Conservation (phyloP, 2,888 invertebrate species). For the Deroplatys truncata region DNA sequence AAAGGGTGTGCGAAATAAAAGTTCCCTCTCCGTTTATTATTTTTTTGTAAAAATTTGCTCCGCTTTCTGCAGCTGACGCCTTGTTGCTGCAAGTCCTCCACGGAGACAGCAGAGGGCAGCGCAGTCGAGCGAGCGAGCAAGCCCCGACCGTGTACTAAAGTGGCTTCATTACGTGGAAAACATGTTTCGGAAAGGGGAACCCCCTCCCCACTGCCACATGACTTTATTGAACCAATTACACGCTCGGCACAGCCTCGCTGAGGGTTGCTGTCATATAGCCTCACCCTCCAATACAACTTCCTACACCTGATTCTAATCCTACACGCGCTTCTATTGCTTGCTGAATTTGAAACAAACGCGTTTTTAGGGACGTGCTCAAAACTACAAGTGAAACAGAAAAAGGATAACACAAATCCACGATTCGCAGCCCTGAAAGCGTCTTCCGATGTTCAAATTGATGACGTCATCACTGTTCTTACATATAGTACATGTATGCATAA, state of each 20-base stretch:
- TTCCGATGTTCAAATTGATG: too few species aligned
- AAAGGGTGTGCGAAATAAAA: not conserved
- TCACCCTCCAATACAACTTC: not conserved
- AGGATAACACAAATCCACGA: too few species aligned
- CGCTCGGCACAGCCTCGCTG: not conserved
- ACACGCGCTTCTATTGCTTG: too few species aligned
- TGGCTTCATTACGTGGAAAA: slow-evolving; percentile 28
- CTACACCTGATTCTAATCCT: not conserved
- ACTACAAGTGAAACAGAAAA: too few species aligned
- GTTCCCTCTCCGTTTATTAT: not conserved
- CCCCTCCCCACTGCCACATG: not conserved
- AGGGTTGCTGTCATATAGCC: not conserved
- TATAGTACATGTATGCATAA: too few species aligned
- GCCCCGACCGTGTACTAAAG: slow-evolving; percentile 6
- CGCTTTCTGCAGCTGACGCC: not conserved
- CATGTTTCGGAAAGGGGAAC: slow-evolving; percentile 12
- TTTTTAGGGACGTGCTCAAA: too few species aligned
- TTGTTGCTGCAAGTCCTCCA: not conserved
- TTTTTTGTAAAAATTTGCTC: not conserved
- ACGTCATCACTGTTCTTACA: too few species aligned
- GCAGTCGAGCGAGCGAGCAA: not conserved
- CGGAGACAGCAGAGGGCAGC: not conserved
- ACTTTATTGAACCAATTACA: slow-evolving; percentile 29
- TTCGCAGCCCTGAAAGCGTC: too few species aligned
- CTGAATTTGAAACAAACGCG: too few species aligned